phyloP scores from a whole-genome alignment of 2,888 invertebrate species.

The Thereva unica region DNA sequence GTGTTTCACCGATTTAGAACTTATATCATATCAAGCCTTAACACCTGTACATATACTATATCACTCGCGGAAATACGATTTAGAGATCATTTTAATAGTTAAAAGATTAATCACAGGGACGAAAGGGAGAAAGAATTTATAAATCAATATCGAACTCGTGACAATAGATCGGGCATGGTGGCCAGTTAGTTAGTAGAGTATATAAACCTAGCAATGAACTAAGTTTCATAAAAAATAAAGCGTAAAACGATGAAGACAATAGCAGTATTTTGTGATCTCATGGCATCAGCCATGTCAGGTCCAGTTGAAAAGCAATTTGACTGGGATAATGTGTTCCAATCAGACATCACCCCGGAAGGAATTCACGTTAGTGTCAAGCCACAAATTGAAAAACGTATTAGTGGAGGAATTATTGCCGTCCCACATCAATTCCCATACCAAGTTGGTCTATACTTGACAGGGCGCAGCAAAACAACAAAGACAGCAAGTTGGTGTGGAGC shows the following conservation, averaged over 20 bases:
- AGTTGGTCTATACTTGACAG: constrained; percentile 10
- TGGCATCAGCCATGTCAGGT: constrained; percentile 5
- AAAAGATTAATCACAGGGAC: too few relatives aligned
- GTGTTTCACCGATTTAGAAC: too few relatives aligned
- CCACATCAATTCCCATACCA: constrained; percentile 52
- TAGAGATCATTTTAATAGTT: too few relatives aligned
- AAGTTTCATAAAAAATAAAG: not conserved
- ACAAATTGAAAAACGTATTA: constrained; percentile 48
- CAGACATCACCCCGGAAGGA: constrained; percentile 36
- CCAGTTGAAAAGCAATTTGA: constrained; percentile 8
- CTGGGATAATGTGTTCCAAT: constrained; percentile 18
- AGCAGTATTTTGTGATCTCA: not conserved
- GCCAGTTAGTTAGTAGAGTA: too few relatives aligned
- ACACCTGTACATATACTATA: too few relatives aligned
- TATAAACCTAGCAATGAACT: too few relatives aligned
- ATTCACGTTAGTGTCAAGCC: not conserved
- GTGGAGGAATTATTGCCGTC: constrained; percentile 53
- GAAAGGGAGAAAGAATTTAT: too few relatives aligned
- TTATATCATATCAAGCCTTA: too few relatives aligned
- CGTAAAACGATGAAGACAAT: constrained; percentile 20
- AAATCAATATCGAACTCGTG: too few relatives aligned
- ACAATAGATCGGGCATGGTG: too few relatives aligned
- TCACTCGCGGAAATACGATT: too few relatives aligned
- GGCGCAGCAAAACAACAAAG: not conserved
- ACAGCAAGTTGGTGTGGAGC: constrained; percentile 26